phyloP scores from a whole-genome alignment of 1,140 invertebrate species.

The Arion vulgaris region DNA sequence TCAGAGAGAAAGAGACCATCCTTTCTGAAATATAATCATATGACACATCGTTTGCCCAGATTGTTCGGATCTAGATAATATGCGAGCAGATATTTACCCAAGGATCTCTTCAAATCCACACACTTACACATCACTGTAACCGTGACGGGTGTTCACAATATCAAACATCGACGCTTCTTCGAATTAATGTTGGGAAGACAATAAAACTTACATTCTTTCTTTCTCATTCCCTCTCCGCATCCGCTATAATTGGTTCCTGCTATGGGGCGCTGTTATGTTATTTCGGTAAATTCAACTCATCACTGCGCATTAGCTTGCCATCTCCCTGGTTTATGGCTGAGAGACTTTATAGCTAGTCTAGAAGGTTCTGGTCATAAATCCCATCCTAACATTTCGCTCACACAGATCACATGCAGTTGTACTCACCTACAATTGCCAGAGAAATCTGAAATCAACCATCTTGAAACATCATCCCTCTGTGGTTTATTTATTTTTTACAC shows the following conservation, averaged over 20 bases:
- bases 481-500: too few relatives aligned
- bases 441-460: too few relatives aligned
- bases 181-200: neutral
- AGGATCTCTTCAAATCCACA: too few relatives aligned
- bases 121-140: neutral
- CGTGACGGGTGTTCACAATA: neutral
- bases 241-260: neutral
- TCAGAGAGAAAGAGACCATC: too few relatives aligned
- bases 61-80: too few relatives aligned
- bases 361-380: neutral
- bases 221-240: too few relatives aligned
- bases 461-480: too few relatives aligned
- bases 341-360: too few relatives aligned
- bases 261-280: neutral
- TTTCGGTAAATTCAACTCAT: neutral
- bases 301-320: neutral
- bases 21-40: too few relatives aligned
- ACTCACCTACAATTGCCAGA: too few relatives aligned
- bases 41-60: too few relatives aligned
- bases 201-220: neutral
- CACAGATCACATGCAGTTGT: neutral
- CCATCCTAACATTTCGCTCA: neutral
- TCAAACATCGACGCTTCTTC: neutral
- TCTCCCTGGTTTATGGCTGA: neutral
- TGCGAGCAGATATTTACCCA: too few relatives aligned